Base-by-base conservation (phyloP, 2,888 invertebrate genomes). In the Heliconius charithonia region DNA sequence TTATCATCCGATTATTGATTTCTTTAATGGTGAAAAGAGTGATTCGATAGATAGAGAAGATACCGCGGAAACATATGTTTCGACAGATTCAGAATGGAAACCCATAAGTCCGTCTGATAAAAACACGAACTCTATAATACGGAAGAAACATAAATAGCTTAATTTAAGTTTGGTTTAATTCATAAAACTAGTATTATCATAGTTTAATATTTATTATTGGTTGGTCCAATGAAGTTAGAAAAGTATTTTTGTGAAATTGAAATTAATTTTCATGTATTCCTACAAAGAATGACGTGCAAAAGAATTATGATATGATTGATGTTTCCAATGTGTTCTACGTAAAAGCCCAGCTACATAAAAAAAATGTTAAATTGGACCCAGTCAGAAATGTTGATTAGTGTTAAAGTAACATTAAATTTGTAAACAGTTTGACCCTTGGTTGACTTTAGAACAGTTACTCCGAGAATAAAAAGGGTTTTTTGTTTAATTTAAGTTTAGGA, bases 1-100 rank as follows among this genome's bases (percentile, higher is more conserved):
- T 87, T 97, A 97, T 85, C 97, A 97, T 90, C 97, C 97, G 2
- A 97, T 97, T 72, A 97, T 97, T 83, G 97, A 97, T 86, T 97
- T 97, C 88, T 97, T 97, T 88, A 94, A 93, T 74, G 89, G 88
- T 51, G 91, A 87, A 62, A 90, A 89, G 62, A 88, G 88, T 71
- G 89, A 90, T 70, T 90, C 91, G 22, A 92, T 93, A 82, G 95
- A 95, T 78, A 89, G 94, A 86, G 94, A 93, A 84, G 95, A 94
- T 77, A 88, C 82, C 80, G 88, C 85, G 63, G 78, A 88, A 65
- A 86, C 88, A 29, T 93, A 87, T 82, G 81, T 88, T 19, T 85
- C 89, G 6, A 79, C 87, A 32, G 93, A 95, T 83, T 90, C 94
- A 0, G 95, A 95, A 85, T 95, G 95, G 95, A 95, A 93, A 83